A percentile compares a stretch with the other conserved stretches of the same genome.
These are phyloP conservation scores for Melanotaenia parkinsoni DNA, from an alignment of 2,797 vertebrate species.

Conservation along the genomic window DNA sequence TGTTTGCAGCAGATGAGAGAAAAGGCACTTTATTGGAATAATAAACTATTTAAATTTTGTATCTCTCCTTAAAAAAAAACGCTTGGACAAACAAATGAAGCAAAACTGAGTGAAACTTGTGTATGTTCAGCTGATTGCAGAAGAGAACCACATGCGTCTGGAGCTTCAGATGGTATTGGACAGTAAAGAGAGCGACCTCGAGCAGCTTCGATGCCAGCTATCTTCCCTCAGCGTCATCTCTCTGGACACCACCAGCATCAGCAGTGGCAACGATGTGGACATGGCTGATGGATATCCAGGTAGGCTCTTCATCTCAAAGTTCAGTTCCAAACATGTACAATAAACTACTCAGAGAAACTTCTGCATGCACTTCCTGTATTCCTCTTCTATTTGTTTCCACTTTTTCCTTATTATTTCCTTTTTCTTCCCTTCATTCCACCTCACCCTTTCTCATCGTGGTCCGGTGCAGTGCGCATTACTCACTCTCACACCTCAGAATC, in stretches of 20 bases:
- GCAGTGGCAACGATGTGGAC: conserved; percentile 92
- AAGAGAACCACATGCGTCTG: conserved; percentile 92
- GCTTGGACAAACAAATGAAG: not conserved
- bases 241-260: conserved; percentile 92
- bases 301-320: conserved; percentile 60
- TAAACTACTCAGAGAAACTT: not conserved
- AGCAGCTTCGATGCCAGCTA: conserved; percentile 94
- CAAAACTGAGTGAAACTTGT: conserved; percentile 9
- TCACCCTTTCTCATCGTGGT: conserved; percentile 75
- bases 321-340: not conserved
- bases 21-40: not conserved
- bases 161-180: conserved; percentile 97
- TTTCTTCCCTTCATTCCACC: conserved; percentile 15
- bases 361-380: conserved; percentile 16
- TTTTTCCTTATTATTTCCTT: conserved; percentile 28
- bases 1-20: not conserved
- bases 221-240: conserved; percentile 90
- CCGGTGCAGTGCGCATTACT: conserved; percentile 90
- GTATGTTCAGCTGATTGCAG: conserved; percentile 86
- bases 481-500: conserved; percentile 95
- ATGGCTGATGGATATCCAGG: conserved; percentile 93
- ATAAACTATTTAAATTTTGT: not conserved
- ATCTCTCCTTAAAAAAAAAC: not conserved
- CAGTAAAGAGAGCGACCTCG: conserved; percentile 98
- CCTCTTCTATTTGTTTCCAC: conserved; percentile 22